Evolutionary conservation across 2,113 vertebrate genomes (phyloP).

Genomic region (Orthonyx spaldingii): DNA sequence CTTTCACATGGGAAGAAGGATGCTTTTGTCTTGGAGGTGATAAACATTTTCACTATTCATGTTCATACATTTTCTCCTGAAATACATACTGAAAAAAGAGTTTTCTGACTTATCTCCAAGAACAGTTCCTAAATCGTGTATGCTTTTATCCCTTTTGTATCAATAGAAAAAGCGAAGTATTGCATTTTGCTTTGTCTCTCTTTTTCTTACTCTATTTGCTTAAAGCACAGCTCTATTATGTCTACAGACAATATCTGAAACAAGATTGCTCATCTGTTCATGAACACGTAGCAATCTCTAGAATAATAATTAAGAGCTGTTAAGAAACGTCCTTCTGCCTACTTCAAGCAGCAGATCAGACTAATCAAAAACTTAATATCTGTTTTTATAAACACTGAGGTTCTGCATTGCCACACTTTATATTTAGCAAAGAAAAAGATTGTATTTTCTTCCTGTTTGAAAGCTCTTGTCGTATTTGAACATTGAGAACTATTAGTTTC

Average conservation of each 20-base stretch:
- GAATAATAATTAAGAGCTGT: neutral
- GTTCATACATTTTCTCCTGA: neutral
- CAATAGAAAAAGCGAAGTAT: neutral
- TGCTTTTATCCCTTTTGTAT: neutral
- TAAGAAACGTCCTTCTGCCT: neutral
- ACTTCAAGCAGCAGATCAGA: neutral
- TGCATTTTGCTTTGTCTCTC: neutral
- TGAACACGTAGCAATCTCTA: neutral
- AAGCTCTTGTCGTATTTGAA: neutral
- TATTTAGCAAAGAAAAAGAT: neutral
- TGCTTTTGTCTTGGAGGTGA: slow-evolving; percentile 96
- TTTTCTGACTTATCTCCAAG: neutral
- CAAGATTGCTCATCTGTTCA: neutral
- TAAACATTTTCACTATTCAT: neutral
- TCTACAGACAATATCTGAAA: neutral
- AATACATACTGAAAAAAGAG: neutral
- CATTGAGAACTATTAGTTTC: neutral
- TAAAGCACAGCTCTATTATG: neutral
- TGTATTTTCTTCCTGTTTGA: neutral
- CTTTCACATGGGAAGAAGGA: slow-evolving; percentile 98
- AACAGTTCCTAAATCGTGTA: neutral
- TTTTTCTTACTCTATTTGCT: neutral
- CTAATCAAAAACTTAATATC: neutral
- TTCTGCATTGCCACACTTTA: neutral
- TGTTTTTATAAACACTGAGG: neutral